These are phyloP conservation scores for Dicrostonyx torquatus DNA, from an alignment of 2,797 vertebrate species.

Conservation along the genomic window DNA sequence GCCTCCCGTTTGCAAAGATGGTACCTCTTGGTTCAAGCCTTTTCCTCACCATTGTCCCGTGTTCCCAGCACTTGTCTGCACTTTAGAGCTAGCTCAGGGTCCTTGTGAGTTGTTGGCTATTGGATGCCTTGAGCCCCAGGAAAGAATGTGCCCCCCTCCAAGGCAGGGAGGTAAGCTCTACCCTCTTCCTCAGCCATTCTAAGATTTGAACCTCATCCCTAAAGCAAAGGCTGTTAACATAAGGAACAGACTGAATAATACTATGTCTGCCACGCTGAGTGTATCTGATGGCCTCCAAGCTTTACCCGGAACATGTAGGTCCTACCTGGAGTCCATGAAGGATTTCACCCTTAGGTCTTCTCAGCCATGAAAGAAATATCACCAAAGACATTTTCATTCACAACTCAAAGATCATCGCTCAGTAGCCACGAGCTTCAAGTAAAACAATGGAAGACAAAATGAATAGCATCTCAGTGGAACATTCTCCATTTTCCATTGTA, in stretches of 20 bases:
- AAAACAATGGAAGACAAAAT: neutral
- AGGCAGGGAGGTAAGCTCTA: neutral
- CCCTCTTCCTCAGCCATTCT: neutral
- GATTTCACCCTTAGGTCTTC: neutral
- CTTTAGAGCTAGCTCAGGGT: neutral
- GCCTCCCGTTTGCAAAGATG: neutral
- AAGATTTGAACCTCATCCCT: neutral
- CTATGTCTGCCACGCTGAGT: neutral
- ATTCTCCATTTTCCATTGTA: neutral
- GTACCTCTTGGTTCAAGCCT: neutral
- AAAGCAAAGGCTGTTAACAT: constrained; percentile 5
- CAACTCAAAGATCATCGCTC: neutral
- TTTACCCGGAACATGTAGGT: neutral
- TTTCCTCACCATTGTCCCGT: neutral
- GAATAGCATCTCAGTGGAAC: neutral
- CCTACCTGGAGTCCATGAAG: neutral
- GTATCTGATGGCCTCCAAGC: neutral
- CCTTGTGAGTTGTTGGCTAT: neutral
- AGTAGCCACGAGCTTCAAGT: neutral
- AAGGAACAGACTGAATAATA: neutral
- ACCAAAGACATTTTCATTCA: neutral
- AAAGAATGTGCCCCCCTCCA: neutral
- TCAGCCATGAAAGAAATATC: neutral
- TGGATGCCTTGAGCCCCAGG: neutral
- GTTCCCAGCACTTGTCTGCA: neutral